phyloP scores from a whole-genome alignment of 2,888 invertebrate genomes.

The Euplexia lucipara region DNA sequence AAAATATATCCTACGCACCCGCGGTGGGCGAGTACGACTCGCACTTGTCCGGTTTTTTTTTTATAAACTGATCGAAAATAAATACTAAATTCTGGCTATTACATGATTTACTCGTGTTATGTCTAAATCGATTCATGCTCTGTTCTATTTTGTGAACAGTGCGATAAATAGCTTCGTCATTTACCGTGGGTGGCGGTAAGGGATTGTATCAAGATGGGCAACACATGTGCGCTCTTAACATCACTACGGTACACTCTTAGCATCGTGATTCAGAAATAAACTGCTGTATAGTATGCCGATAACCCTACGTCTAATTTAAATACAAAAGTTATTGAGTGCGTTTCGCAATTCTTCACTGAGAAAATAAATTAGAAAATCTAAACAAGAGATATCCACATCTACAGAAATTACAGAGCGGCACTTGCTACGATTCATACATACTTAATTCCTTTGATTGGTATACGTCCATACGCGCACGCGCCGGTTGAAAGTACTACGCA shows the following conservation, averaged over 20 bases:
- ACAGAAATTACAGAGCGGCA: no score
- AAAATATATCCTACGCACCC: no score
- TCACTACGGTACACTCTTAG: constrained; percentile 7
- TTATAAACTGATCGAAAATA: constrained; percentile 36
- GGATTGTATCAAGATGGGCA: constrained; percentile 42
- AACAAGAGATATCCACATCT: no score
- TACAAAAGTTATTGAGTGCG: not conserved
- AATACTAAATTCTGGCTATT: constrained; percentile 32
- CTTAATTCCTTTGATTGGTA: no score
- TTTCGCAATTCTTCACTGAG: not conserved
- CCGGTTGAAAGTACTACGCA: no score
- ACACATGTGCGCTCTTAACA: constrained; percentile 7
- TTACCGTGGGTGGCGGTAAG: constrained; percentile 31
- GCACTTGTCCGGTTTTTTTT: no score
- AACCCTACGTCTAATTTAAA: constrained; percentile 21
- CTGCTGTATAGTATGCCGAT: not conserved
- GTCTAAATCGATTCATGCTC: constrained; percentile 37
- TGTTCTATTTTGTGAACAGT: constrained; percentile 23
- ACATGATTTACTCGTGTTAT: constrained; percentile 46
- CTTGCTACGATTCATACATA: no score
- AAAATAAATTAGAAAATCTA: no score
- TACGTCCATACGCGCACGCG: no score
- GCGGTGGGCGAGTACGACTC: no score
- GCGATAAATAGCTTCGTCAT: constrained; percentile 20
- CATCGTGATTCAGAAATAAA: constrained; percentile 31